phyloP scores from a whole-genome alignment of 2,888 invertebrate genomes.

The Dryobota labecula region DNA sequence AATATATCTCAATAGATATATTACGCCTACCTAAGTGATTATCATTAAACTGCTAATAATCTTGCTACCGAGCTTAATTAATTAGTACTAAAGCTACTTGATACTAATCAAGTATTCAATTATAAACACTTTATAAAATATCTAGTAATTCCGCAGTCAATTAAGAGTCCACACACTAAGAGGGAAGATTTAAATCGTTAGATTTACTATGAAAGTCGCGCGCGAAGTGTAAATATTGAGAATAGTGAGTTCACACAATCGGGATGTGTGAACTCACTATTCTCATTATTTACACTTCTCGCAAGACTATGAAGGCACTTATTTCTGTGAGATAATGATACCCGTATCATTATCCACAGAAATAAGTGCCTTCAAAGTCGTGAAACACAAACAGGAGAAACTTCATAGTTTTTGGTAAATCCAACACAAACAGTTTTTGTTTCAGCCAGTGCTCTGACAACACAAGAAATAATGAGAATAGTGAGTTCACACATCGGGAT shows the following conservation, averaged over 20 bases:
- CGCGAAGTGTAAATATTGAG: not conserved
- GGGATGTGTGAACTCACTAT: too few species aligned
- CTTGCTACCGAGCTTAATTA: not conserved
- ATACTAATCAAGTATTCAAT: slow-evolving; percentile 12
- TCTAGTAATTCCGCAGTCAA: not conserved
- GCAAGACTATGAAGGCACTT: too few species aligned
- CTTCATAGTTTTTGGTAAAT: not conserved
- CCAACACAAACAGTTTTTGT: not conserved
- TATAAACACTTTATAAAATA: not conserved
- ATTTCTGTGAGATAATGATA: too few species aligned
- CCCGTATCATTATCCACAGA: too few species aligned
- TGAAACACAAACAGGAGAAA: too few species aligned
- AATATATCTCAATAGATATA: too few species aligned
- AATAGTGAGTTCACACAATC: not conserved
- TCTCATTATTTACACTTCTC: too few species aligned
- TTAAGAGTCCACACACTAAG: not conserved
- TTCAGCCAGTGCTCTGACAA: not conserved
- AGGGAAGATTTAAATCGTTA: not conserved
- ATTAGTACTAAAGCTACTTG: slow-evolving; percentile 4
- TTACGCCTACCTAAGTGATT: slow-evolving; percentile 8
- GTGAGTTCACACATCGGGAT: too few species aligned
- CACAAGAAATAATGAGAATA: too few species aligned
- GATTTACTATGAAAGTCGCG: not conserved
- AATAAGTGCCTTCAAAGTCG: too few species aligned
- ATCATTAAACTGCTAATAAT: slow-evolving; percentile 7